Conservation (phyloP, 2,888 invertebrate species). For the Dioctria rufipes region DNA sequence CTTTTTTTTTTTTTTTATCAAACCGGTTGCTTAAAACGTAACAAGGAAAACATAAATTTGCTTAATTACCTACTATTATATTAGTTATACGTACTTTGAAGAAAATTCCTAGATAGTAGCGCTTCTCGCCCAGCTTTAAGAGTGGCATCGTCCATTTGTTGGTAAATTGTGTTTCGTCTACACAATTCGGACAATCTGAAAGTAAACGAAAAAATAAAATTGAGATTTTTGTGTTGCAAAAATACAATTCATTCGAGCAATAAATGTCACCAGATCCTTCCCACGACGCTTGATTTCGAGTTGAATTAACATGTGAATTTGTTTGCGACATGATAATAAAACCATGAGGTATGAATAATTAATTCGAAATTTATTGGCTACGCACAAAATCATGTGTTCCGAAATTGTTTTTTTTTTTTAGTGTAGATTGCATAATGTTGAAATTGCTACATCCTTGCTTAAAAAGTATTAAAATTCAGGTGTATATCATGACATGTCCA, state of each 20-base stretch:
- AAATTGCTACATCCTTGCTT: neutral
- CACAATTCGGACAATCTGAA: slow-evolving; percentile 87
- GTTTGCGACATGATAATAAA: neutral
- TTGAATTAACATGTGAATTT: neutral
- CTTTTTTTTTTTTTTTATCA: neutral
- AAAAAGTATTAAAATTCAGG: neutral
- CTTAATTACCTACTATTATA: slow-evolving; percentile 54
- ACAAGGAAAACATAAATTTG: neutral
- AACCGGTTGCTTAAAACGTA: neutral
- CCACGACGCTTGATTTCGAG: neutral
- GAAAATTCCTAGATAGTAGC: slow-evolving; percentile 93
- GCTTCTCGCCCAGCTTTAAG: slow-evolving; percentile 88
- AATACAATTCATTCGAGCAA: neutral
- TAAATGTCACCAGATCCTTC: neutral
- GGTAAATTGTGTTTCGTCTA: slow-evolving; percentile 80
- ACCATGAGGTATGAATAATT: slow-evolving; percentile 2
- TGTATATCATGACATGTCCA: too few species aligned
- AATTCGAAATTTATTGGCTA: neutral
- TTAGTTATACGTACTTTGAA: slow-evolving; percentile 82
- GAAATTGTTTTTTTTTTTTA: neutral
- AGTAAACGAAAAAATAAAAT: slow-evolving; percentile 56
- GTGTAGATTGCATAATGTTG: neutral
- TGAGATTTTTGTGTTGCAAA: too few species aligned
- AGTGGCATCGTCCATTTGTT: slow-evolving; percentile 94
- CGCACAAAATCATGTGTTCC: neutral